Base-by-base conservation (phyloP, 2,113 vertebrate genomes). In the Phainopepla nitens region DNA sequence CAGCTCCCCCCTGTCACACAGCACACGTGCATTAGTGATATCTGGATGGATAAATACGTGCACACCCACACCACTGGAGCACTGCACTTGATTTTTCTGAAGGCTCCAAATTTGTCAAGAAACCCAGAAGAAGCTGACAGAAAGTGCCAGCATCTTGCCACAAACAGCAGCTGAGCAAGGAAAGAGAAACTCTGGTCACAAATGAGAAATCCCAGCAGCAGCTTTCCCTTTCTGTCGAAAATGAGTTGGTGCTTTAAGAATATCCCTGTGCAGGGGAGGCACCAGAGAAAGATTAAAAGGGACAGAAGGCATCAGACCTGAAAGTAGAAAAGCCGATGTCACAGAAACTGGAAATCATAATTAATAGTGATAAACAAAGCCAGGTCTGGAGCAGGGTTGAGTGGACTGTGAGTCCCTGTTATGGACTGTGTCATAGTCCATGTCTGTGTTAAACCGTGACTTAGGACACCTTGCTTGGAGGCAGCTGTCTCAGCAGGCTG, bases 131-230 rank as follows among this genome's bases (percentile, higher is more conserved):
- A 42, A 77, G 47, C 35, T 76, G 41, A 49, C 22, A 79, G 57
- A 85, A 93, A 86, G 50, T 66, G 36, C 20, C 54, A 94, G 75
- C 25, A 70, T 79, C 72, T 86, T 77, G 60, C 36, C 66, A 66
- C 41, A 61, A 91, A 61, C 19, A 91, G 45, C 54, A 71, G 54
- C 45, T 76, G n/a, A 61, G 61, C 41, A 69, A 20, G 57, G 42
- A 87, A 87, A 42, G n/a, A 89, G 56, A 87, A 75, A 82, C 54
- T 82, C 49, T 7, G 14, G 33, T n/a, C 44, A 35, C 6, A 7
- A 95, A 76, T 9, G 33, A 85, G 77, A 95, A 89, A 76, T 68
- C 65, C 33, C 65, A 85, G 84, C 49, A 82, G 81, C 62, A 93
- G 54, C 54, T 95, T 95, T 94, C 3, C 1, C 25, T 84, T 93